Evolutionary conservation across 2,113 vertebrate species (phyloP).

Genomic region (Malurus alboscapulatus): DNA sequence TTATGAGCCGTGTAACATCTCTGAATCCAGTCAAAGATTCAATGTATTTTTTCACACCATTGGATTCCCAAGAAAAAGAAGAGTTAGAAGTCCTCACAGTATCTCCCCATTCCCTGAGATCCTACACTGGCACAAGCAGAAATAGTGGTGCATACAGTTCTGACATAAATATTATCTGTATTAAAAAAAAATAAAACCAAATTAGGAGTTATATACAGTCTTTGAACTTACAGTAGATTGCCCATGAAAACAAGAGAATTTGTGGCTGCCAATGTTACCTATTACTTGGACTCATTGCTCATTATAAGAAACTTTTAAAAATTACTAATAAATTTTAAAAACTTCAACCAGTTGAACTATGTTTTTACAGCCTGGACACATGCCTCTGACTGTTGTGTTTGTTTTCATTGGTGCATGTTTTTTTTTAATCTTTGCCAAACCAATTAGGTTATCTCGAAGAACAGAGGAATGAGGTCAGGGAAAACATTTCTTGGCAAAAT

Average conservation of each 20-base stretch:
- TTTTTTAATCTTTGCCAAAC: background rate
- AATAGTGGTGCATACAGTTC: background rate
- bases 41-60: background rate
- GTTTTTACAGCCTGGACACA: background rate
- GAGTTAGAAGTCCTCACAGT: background rate
- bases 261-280: background rate
- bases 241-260: background rate
- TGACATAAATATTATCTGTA: background rate
- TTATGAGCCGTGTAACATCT: accelerated
- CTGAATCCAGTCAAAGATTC: background rate
- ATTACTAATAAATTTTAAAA: background rate
- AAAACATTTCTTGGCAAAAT: slow-evolving; percentile 1
- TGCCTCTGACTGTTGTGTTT: background rate
- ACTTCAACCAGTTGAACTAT: background rate
- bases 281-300: background rate
- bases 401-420: background rate
- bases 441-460: background rate
- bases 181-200: background rate
- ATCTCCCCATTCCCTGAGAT: background rate
- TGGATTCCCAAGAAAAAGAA: background rate
- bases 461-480: background rate
- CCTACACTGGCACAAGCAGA: background rate
- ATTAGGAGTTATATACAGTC: background rate
- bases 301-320: background rate
- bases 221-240: background rate